phyloP scores from a whole-genome alignment of 2,113 vertebrate genomes.

The Gallinago jamesoni region DNA sequence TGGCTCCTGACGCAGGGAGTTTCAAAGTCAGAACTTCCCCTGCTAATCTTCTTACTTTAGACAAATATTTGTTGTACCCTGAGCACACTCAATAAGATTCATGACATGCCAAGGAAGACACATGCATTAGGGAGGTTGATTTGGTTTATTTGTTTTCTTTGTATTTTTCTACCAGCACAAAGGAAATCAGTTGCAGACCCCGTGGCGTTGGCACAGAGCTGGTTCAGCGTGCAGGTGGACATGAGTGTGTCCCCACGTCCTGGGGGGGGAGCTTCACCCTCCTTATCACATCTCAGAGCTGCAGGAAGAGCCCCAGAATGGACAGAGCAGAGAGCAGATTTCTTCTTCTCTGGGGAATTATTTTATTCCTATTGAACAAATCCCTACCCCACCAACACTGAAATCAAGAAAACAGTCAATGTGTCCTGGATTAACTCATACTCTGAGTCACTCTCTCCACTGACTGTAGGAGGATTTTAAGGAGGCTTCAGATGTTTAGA shows the following conservation, averaged over 20 bases:
- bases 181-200: neutral
- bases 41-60: constrained; percentile 49
- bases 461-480: neutral
- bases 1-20: neutral
- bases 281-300: neutral
- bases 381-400: neutral
- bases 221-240: rapidly evolving
- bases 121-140: neutral
- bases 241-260: rapidly evolving
- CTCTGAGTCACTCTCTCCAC: neutral
- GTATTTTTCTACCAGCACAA: neutral
- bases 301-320: neutral
- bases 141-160: constrained; percentile 7
- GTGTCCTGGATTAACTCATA: neutral
- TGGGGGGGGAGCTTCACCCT: neutral
- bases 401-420: neutral
- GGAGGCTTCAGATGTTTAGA: neutral
- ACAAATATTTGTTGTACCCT: constrained; percentile 19
- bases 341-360: neutral
- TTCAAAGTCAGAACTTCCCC: constrained; percentile 45
- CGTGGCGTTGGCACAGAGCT: neutral
- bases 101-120: neutral
- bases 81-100: neutral
- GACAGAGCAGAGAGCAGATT: neutral
- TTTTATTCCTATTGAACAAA: neutral